A percentile compares a stretch with the other conserved stretches of the same genome.
These are phyloP conservation scores for Enteromius afrohamiltoni DNA, from an alignment of 2,797 vertebrate species.

Conservation along the genomic window DNA sequence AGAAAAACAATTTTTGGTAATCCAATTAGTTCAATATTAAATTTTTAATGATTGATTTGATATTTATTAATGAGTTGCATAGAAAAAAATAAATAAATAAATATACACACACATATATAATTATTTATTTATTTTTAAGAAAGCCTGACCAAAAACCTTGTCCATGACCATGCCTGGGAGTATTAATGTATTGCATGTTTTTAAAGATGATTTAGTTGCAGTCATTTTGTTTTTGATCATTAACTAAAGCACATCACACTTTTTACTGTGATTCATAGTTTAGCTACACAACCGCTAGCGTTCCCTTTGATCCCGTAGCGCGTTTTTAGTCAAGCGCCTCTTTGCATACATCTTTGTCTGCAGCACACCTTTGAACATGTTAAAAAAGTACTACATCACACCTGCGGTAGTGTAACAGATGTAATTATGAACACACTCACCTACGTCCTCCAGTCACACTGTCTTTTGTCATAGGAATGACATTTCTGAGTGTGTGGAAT, in stretches of 20 bases:
- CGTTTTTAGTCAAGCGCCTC: neutral
- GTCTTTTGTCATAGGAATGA: conserved; percentile 65
- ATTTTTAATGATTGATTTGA: too few species aligned
- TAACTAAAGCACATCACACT: neutral
- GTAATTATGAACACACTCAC: conserved; percentile 65
- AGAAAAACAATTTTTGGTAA: too few species aligned
- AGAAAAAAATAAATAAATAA: too few species aligned
- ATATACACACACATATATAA: too few species aligned
- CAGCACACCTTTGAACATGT: neutral
- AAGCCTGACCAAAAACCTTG: neutral
- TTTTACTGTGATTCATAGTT: neutral
- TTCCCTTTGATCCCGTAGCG: neutral
- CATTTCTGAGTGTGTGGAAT: conserved; percentile 64
- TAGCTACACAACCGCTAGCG: neutral
- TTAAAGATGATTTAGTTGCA: neutral
- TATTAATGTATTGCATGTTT: neutral
- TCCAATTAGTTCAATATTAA: neutral
- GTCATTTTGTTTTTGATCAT: neutral
- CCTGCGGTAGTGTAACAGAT: conserved; percentile 55
- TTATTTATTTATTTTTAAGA: neutral
- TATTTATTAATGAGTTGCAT: too few species aligned
- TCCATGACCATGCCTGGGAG: neutral
- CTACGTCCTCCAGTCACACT: conserved; percentile 56
- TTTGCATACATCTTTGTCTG: neutral
- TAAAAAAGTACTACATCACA: conserved; percentile 31